Evolutionary conservation across 2,888 invertebrate species (phyloP), one percentile per base, ranked within the genome.

Genomic region (Lacanobia oleracea): DNA sequence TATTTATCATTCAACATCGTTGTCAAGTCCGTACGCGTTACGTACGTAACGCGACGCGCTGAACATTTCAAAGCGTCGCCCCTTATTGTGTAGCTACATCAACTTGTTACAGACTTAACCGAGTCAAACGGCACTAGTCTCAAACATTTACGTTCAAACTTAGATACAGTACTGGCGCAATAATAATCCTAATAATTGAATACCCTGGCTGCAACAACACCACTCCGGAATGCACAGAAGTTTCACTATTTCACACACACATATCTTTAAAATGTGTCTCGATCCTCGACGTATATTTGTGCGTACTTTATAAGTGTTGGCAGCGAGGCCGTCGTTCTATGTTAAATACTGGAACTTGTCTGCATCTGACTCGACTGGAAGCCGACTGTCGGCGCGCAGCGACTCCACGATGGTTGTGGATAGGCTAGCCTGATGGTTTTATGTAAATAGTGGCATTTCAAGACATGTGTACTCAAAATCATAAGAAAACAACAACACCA

Each of bases 181-280:
- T 65, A 61, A 54, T 64, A 60, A 64, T 65, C 21, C 27, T 59
- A 64, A 56, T 61, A 61, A 61, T 56, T 45, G 65, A 65, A 65
- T 65, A 54, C 61, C 53, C 23, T 61, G 53, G 37, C 60, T 40
- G 12, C 54, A 60, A 16, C n/a, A 12, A 40, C 23, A 12, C 18
- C 10, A 21, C 40, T 16, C 18, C 18, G 10, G 37, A 14, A 2
- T 7, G 23, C 40, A 14, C 50, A 69, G 23, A 69, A 57, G 16
- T 16, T 23, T 54, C 18, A 48, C 33, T 37, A 18, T 12, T 33
- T 33, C 33, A 33, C 33, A 33, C 33, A 33, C 33, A 33, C 33
- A 33, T 33, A 3, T 33, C 33, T 33, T 33, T 33, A 33, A 33
- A 33, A 33, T 33, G 1, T 57, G 12, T 18, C 10, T 9, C 18